Evolutionary conservation across 2,113 vertebrate species (phyloP), one percentile per base, ranked within the genome.

Genomic region (Prunella fulvescens): DNA sequence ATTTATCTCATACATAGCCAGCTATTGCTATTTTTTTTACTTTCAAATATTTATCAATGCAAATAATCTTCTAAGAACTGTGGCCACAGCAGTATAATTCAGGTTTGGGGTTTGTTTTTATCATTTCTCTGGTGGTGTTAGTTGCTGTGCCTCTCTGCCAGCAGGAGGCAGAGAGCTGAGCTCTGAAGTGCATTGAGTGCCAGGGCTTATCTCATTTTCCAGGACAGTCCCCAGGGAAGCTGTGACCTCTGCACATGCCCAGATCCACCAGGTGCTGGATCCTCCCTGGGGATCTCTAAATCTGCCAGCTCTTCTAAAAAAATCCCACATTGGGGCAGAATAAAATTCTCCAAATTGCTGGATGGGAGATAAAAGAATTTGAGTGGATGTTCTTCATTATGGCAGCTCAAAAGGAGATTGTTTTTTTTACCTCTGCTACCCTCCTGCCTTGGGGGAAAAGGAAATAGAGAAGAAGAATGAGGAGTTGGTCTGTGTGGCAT

Each of bases 141-240:
- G 33, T 16, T 7, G 25, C 50, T 62, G 51, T 76, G 23, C 9
- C 8, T 8, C 39, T 87, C 20, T 85, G 79, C 66, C 62, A 47
- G 66, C 62, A 69, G 65, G 39, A 93, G 57, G 53, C 62, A 57
- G 0, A n/a, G 2, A 74, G 23, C 47, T 20, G 60, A 81, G 60
- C 65, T 78, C 61, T 35, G n/a, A 40, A 2, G 40, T 42, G 19
- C 28, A 2, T 19, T 5, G 35, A 23, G 19, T 20, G 1, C 24
- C 29, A 18, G 44, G 40, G 12, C 6, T 39, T 28, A 7, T 12
- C 57, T 57, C 66, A 2, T 37, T 71, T 18, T 54, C 9, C 29
- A 39, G 16, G 7, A 6, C 0, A 0, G 15, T 69, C 33, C 31
- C 28, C 7, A 3, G 58, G 82, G 50, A n/a, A 91, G 24, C 11